phyloP scores from a whole-genome alignment of 1,140 invertebrate genomes.

The Rhyacophila brunnea region DNA sequence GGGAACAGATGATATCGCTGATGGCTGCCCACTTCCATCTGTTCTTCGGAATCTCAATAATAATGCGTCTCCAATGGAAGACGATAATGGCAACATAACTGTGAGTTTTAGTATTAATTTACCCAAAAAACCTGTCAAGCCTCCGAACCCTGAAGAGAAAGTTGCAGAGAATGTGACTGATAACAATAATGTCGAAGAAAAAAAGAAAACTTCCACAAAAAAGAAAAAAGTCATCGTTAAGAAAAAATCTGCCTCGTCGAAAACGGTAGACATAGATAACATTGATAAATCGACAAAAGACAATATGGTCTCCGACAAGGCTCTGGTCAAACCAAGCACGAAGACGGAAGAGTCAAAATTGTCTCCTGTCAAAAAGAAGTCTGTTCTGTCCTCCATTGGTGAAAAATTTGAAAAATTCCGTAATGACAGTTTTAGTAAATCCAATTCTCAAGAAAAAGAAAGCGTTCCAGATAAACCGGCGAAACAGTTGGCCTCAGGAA shows the following conservation, averaged over 20 bases:
- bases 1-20: not conserved
- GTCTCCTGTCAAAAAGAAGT: conserved; percentile 55
- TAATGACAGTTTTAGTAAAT: conserved; percentile 44
- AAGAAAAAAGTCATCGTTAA: conserved; percentile 49
- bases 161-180: conserved; percentile 25
- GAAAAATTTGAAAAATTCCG: conserved; percentile 67
- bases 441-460: conserved; percentile 49
- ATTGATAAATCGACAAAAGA: not conserved
- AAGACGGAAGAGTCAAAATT: conserved; percentile 48
- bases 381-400: conserved; percentile 60
- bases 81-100: conserved; percentile 46
- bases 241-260: conserved; percentile 35
- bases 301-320: conserved; percentile 39
- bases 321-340: conserved; percentile 50
- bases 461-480: conserved; percentile 28
- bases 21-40: not conserved
- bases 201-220: conserved; percentile 44
- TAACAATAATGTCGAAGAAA: conserved; percentile 42
- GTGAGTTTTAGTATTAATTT: conserved; percentile 53
- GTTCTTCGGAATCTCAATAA: not conserved
- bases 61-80: conserved; percentile 17
- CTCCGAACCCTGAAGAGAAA: conserved; percentile 39
- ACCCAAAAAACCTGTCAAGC: conserved; percentile 43
- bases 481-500: conserved; percentile 38
- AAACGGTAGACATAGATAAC: conserved; percentile 24